These are phyloP conservation scores for Solea senegalensis DNA, from an alignment of 2,113 vertebrate species.

Conservation along the genomic window DNA sequence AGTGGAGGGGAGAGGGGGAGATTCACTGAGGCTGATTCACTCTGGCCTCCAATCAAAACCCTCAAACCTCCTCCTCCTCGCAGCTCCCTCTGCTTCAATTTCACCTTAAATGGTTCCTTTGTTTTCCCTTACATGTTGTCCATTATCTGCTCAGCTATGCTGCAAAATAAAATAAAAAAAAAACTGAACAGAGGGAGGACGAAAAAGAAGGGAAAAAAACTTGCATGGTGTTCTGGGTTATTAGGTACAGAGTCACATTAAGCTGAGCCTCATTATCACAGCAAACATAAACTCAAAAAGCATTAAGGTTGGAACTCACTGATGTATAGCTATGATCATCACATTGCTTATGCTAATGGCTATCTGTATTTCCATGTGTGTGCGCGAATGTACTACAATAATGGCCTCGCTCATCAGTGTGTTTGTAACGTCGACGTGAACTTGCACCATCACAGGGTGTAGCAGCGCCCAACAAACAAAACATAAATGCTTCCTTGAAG, in stretches of 20 bases:
- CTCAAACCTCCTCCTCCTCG: slow-evolving; percentile 34
- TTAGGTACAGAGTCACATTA: slow-evolving; percentile 72
- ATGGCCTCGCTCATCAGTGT: slow-evolving; percentile 22
- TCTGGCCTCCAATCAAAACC: slow-evolving; percentile 35
- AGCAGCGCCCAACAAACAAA: no score
- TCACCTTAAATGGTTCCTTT: slow-evolving; percentile 17
- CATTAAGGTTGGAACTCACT: slow-evolving; percentile 53
- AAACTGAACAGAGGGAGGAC: slow-evolving; percentile 23
- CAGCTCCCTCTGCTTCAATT: slow-evolving; percentile 25
- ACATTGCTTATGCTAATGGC: slow-evolving; percentile 62
- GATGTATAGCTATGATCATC: slow-evolving; percentile 62
- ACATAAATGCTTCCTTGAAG: neutral
- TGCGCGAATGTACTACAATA: slow-evolving; percentile 22
- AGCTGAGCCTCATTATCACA: slow-evolving; percentile 67
- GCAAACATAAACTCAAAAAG: slow-evolving; percentile 54
- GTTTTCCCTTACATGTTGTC: slow-evolving; percentile 1
- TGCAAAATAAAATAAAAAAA: slow-evolving; percentile 26
- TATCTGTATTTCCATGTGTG: slow-evolving; percentile 32
- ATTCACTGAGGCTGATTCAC: slow-evolving; percentile 19
- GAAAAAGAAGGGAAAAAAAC: slow-evolving; percentile 44
- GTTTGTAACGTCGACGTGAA: no score
- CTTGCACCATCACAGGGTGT: neutral
- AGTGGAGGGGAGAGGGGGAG: slow-evolving; percentile 31
- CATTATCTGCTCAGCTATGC: slow-evolving; percentile 60
- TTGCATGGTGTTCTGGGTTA: slow-evolving; percentile 54